Evolutionary conservation across 2,888 invertebrate species (phyloP), one percentile per base, ranked within the genome.

Genomic region (Philereme transversata): DNA sequence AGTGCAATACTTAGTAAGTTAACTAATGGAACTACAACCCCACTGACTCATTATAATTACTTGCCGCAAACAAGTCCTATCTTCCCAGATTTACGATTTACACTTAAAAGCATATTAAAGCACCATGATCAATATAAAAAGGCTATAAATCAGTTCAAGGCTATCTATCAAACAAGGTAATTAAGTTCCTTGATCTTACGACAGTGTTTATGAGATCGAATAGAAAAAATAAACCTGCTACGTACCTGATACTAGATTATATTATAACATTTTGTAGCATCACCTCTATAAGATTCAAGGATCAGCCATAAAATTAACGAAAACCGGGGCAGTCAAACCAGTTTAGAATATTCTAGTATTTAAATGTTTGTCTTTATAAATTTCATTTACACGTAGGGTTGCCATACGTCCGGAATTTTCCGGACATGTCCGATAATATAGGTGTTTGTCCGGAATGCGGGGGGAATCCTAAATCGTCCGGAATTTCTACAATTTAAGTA

Each of bases 181-280:
- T 46, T 55, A 22, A 48, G 51, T 62, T 65, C 57, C 62, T 59
- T 54, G 54, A 58, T 51, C 52, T 53, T 41, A 52, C 56, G 51
- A 45, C 22, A 49, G 34, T 53, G 8, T 53, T 54, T 47, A 43
- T 52, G 33, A 34, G 41, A 43, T 6, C 22, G 38, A 45, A 8
- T 44, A 52, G 5, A 48, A 44, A 50, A 50, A 51, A 48, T 41
- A 60, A 60, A 60, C 50, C 46, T 50, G 50, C 45, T 60, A n/a
- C 7, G 4, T 45, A 45, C 40, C 6, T 40, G 6, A 22, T 43
- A 44, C 33, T 48, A n/a, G 5, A 38, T 6, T 22, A 11, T 8
- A 9, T 52, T 46, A 51, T 52, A 54, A 50, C 51, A 60, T 54
- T n/a, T 54, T 50, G 41, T 49, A 48, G 7, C 43, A 47, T 43